Evolutionary conservation across 2,888 invertebrate genomes (phyloP).

Genomic region (Euplexia lucipara): DNA sequence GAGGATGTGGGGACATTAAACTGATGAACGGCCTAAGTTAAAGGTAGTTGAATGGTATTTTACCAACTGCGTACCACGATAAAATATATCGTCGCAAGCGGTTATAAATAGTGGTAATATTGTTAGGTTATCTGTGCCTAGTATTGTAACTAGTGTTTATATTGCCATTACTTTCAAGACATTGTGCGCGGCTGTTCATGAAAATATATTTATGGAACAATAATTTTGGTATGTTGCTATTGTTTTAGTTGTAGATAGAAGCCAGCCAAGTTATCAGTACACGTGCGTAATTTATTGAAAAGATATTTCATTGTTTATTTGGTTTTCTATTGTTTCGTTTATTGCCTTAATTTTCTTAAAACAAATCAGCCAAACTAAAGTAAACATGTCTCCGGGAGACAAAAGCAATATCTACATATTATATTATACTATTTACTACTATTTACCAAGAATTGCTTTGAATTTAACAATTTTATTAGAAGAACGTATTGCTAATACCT

Average conservation of each 20-base stretch:
- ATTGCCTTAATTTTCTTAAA: neutral
- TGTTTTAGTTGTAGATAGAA: constrained; percentile 23
- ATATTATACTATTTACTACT: no score
- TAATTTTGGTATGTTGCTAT: constrained; percentile 38
- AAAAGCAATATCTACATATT: no score
- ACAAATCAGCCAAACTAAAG: neutral
- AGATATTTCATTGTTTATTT: constrained; percentile 1
- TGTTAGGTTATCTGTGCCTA: constrained; percentile 39
- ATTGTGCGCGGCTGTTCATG: constrained; percentile 38
- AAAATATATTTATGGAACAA: constrained; percentile 32
- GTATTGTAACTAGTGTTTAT: constrained; percentile 42
- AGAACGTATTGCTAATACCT: no score
- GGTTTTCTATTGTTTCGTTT: neutral
- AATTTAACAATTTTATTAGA: no score
- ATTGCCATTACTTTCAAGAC: constrained; percentile 32
- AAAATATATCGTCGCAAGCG: constrained; percentile 26
- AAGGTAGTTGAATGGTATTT: constrained; percentile 46
- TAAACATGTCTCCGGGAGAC: neutral
- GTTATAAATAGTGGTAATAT: constrained; percentile 47
- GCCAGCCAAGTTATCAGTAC: neutral
- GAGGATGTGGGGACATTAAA: constrained; percentile 62
- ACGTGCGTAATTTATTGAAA: constrained; percentile 1
- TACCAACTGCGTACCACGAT: constrained; percentile 43
- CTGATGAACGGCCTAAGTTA: constrained; percentile 58
- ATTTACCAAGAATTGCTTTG: no score